These are phyloP conservation scores for Alauda arvensis DNA, from an alignment of 2,797 vertebrate genomes.

Conservation along the genomic window DNA sequence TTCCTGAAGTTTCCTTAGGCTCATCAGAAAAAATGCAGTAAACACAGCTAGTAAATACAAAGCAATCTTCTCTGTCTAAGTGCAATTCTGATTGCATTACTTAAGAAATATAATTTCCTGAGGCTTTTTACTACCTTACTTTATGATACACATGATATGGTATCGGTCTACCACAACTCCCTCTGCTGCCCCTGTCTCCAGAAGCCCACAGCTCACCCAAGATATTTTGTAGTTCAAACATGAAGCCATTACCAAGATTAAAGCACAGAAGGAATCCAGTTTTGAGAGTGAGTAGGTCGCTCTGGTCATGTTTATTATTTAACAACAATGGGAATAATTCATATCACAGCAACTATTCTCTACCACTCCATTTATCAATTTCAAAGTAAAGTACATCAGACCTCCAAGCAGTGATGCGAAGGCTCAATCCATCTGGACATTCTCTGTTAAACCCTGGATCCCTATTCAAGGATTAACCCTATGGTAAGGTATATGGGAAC, in stretches of 20 bases:
- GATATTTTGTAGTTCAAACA: constrained; percentile 19
- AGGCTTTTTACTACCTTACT: constrained; percentile 46
- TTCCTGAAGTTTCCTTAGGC: constrained; percentile 50
- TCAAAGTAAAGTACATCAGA: constrained; percentile 10
- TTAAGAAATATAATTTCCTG: constrained; percentile 48
- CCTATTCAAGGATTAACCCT: neutral
- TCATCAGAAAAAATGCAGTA: constrained; percentile 31
- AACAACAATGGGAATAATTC: constrained; percentile 57
- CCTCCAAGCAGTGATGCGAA: neutral
- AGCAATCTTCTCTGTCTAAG: constrained; percentile 36
- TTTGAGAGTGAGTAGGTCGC: constrained; percentile 13
- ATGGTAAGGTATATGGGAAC: neutral
- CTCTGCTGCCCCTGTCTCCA: neutral
- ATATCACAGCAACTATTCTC: constrained; percentile 11
- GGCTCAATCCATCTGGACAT: neutral
- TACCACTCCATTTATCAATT: constrained; percentile 10
- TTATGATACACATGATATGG: neutral
- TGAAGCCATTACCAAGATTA: constrained; percentile 60
- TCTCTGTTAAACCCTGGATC: neutral
- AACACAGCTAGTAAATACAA: constrained; percentile 50
- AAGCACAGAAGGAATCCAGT: constrained; percentile 30
- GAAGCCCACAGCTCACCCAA: neutral
- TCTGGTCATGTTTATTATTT: constrained; percentile 57
- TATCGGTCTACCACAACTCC: constrained; percentile 4
- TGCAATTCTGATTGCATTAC: constrained; percentile 49